Evolutionary conservation across 2,888 invertebrate species (phyloP).

Genomic region (Eupithecia insigniata): DNA sequence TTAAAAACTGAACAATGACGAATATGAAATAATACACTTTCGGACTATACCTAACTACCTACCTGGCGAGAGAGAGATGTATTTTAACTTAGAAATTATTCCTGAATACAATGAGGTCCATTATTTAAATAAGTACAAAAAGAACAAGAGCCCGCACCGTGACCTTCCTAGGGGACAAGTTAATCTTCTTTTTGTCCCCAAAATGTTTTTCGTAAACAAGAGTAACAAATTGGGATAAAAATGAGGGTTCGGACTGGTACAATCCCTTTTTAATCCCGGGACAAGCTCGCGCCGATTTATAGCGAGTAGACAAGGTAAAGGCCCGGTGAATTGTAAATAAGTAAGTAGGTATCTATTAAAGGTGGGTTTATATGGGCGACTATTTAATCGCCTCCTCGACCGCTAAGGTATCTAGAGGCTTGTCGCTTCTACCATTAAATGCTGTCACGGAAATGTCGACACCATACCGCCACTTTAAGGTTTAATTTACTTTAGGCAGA

Average conservation of each 20-base stretch:
- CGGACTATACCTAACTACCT: background rate
- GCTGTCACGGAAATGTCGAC: background rate
- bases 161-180: constrained; percentile 53
- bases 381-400: background rate
- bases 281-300: constrained; percentile 61
- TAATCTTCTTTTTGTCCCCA: constrained; percentile 64
- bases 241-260: constrained; percentile 59
- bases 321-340: constrained; percentile 59
- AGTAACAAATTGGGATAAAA: constrained; percentile 74
- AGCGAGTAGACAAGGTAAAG: constrained; percentile 13
- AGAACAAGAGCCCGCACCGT: constrained; percentile 21
- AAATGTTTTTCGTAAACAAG: constrained; percentile 68
- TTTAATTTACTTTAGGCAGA: too few relatives aligned
- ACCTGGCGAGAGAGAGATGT: background rate
- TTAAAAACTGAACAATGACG: background rate
- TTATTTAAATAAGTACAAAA: constrained; percentile 21
- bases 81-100: background rate
- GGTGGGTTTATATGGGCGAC: background rate
- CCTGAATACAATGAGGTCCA: background rate
- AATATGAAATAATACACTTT: background rate
- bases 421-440: background rate
- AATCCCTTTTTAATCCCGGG: constrained; percentile 70
- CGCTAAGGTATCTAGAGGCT: background rate
- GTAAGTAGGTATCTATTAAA: constrained; percentile 29
- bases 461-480: too few relatives aligned